Conservation (phyloP, 2,113 vertebrate genomes). For the Cyprinus carpio region DNA sequence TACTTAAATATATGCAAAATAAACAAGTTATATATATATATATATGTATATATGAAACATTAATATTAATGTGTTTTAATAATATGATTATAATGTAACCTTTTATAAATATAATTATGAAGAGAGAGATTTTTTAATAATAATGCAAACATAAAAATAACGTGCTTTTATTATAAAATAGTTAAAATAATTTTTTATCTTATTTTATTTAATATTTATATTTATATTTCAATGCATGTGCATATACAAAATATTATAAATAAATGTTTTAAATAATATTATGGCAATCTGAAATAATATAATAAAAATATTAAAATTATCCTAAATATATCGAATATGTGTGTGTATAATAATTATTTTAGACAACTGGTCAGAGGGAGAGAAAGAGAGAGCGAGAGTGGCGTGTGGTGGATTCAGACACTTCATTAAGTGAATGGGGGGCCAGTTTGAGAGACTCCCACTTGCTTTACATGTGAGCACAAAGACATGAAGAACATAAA, state of each 20-base stretch:
- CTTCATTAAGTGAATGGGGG: constrained; percentile 59
- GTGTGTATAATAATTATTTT: not conserved
- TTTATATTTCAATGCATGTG: not conserved
- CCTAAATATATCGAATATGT: not conserved
- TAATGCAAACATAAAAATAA: not conserved
- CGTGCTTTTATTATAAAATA: not conserved
- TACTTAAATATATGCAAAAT: not conserved
- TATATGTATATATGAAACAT: not conserved
- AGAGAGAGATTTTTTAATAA: no score
- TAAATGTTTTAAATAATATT: not conserved
- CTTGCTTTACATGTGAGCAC: constrained; percentile 58
- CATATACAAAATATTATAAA: not conserved
- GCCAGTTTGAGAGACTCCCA: constrained; percentile 54
- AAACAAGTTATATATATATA: not conserved
- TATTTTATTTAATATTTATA: not conserved
- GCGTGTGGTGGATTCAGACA: constrained; percentile 48
- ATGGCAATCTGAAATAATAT: not conserved
- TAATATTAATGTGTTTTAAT: not conserved
- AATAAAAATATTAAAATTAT: not conserved
- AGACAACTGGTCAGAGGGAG: constrained; percentile 21
- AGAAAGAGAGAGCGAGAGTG: constrained; percentile 25
- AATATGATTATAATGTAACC: not conserved
- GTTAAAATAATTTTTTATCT: not conserved
- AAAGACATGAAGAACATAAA: constrained; percentile 59
- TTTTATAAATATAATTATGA: not conserved